Conservation (phyloP, 2,888 invertebrate genomes). For the Athrips mouffetella region DNA sequence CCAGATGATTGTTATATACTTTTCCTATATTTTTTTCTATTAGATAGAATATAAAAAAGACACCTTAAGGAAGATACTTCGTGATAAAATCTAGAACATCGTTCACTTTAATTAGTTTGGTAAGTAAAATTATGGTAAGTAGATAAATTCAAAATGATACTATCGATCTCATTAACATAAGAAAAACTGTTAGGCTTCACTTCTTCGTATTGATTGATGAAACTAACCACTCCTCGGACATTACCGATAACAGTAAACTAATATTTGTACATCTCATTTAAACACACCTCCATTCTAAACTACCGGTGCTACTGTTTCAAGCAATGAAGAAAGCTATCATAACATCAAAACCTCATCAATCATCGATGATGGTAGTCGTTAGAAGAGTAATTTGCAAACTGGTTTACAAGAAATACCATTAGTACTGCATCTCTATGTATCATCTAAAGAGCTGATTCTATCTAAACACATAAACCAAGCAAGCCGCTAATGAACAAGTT, state of each 20-base stretch:
- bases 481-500: constrained; percentile 13
- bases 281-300: constrained; percentile 4
- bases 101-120: no score
- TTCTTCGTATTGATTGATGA: constrained; percentile 3
- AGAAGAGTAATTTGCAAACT: constrained; percentile 17
- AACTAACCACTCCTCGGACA: no score
- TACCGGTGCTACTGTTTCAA: neutral
- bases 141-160: neutral
- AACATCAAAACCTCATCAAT: constrained; percentile 15
- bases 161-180: neutral
- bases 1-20: no score
- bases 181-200: neutral
- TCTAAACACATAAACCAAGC: constrained; percentile 3
- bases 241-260: constrained; percentile 3
- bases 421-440: constrained; percentile 12
- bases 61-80: no score
- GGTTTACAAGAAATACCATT: constrained; percentile 15
- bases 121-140: no score
- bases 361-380: constrained; percentile 9
- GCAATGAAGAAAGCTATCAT: constrained; percentile 12
- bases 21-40: no score
- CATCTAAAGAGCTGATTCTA: constrained; percentile 1
- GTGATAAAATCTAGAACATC: no score
- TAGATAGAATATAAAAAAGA: no score
- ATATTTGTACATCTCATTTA: constrained; percentile 10